Conservation (phyloP, 2,888 invertebrate genomes). For the Tetranychus truncatus region DNA sequence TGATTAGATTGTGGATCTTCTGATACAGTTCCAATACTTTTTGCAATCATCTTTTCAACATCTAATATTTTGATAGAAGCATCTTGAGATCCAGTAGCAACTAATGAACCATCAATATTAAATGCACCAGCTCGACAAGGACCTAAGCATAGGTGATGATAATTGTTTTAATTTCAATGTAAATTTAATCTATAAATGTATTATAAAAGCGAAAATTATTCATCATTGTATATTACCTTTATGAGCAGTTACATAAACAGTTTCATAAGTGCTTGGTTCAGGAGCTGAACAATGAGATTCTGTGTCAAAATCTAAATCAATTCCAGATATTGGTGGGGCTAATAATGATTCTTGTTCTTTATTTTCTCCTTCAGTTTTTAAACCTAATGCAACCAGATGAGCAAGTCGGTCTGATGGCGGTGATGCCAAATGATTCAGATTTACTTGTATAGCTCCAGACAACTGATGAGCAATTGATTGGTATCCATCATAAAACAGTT, state of each 20-base stretch:
- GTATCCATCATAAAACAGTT: constrained; percentile 90
- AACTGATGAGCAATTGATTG: constrained; percentile 73
- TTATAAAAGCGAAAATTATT: background rate
- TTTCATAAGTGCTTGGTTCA: constrained; percentile 53
- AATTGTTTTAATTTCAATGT: no score
- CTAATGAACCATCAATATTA: constrained; percentile 72
- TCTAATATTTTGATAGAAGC: constrained; percentile 92
- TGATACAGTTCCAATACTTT: constrained; percentile 41
- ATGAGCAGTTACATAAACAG: constrained; percentile 94
- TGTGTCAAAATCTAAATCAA: constrained; percentile 87
- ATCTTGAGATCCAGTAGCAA: constrained; percentile 94
- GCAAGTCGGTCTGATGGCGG: constrained; percentile 84
- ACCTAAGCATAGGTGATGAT: constrained; percentile 44
- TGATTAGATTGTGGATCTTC: constrained; percentile 42
- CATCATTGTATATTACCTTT: constrained; percentile 44
- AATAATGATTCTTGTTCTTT: constrained; percentile 18
- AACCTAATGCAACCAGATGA: constrained; percentile 63
- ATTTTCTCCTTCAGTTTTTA: constrained; percentile 56
- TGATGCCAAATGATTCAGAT: constrained; percentile 85
- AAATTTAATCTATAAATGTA: no score
- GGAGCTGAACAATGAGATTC: constrained; percentile 38
- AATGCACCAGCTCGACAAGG: constrained; percentile 96
- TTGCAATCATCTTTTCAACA: constrained; percentile 95
- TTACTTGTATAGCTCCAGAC: constrained; percentile 63
- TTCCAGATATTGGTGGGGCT: constrained; percentile 37